A percentile compares a stretch with the other conserved stretches of the same genome.
Conservation (phyloP, 1,140 invertebrate genomes). For the Pseudomyrmex dendroicus region DNA sequence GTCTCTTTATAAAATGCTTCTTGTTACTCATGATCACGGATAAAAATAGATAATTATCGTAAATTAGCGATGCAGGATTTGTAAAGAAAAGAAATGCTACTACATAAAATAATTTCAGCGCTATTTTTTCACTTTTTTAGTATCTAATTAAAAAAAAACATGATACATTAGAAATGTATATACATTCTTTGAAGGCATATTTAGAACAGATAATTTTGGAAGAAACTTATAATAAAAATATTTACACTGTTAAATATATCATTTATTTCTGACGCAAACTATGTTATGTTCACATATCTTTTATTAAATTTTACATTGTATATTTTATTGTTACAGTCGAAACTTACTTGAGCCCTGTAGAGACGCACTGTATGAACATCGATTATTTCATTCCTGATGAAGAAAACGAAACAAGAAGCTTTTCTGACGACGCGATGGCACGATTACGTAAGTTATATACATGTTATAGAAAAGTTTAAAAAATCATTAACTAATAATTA, state of each 20-base stretch:
- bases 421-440: slow-evolving; percentile 93
- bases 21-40: slow-evolving; percentile 11
- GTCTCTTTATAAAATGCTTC: slow-evolving; percentile 1
- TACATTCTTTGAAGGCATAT: too few relatives aligned
- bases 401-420: slow-evolving; percentile 92
- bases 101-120: neutral
- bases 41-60: neutral
- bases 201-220: too few relatives aligned
- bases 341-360: slow-evolving; percentile 95
- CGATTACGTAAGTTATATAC: slow-evolving; percentile 89
- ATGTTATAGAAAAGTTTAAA: neutral
- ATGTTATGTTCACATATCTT: slow-evolving; percentile 6
- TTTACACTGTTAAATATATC: neutral
- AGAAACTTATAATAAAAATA: too few relatives aligned
- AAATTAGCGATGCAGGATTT: neutral
- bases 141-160: neutral
- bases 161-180: neutral
- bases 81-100: neutral
- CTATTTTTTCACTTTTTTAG: neutral
- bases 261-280: neutral
- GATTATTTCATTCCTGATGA: slow-evolving; percentile 96
- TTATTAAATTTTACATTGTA: neutral
- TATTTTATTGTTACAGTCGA: slow-evolving; percentile 89
- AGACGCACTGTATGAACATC: slow-evolving; percentile 97
- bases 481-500: neutral